Conservation (phyloP, 2,888 invertebrate species). For the Patella depressa region DNA sequence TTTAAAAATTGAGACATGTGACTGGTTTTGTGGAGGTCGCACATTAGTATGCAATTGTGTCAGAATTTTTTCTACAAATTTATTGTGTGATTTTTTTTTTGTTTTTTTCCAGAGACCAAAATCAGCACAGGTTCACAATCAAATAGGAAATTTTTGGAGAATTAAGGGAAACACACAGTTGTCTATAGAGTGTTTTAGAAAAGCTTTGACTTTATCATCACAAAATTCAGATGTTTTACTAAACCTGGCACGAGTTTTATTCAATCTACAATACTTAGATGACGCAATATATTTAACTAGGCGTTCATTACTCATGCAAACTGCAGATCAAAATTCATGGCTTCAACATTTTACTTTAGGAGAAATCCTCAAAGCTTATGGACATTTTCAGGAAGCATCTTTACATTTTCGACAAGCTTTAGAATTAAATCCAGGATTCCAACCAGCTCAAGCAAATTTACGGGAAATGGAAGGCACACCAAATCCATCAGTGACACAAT, state of each 20-base stretch:
- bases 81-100: constrained; percentile 18
- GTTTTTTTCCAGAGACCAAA: constrained; percentile 68
- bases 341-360: constrained; percentile 92
- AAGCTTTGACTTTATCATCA: constrained; percentile 85
- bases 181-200: constrained; percentile 90
- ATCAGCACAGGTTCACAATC: constrained; percentile 88
- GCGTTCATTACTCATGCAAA: constrained; percentile 86
- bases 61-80: too few relatives aligned
- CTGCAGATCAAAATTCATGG: constrained; percentile 89
- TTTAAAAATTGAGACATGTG: too few relatives aligned
- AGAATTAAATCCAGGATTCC: constrained; percentile 87
- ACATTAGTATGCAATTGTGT: too few relatives aligned
- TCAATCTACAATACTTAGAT: constrained; percentile 89
- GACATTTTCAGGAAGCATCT: constrained; percentile 89
- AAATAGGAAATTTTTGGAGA: constrained; percentile 92
- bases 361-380: constrained; percentile 91
- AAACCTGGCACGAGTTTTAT: constrained; percentile 86
- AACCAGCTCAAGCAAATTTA: constrained; percentile 84
- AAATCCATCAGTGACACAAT: constrained; percentile 85
- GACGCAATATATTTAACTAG: constrained; percentile 90
- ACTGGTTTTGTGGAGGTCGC: too few relatives aligned
- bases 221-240: constrained; percentile 89
- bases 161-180: constrained; percentile 89
- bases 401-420: constrained; percentile 86
- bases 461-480: constrained; percentile 86